Evolutionary conservation across 1,140 invertebrate species (phyloP), one percentile per base, ranked within the genome.

Genomic region (Drosophila oshimai): DNA sequence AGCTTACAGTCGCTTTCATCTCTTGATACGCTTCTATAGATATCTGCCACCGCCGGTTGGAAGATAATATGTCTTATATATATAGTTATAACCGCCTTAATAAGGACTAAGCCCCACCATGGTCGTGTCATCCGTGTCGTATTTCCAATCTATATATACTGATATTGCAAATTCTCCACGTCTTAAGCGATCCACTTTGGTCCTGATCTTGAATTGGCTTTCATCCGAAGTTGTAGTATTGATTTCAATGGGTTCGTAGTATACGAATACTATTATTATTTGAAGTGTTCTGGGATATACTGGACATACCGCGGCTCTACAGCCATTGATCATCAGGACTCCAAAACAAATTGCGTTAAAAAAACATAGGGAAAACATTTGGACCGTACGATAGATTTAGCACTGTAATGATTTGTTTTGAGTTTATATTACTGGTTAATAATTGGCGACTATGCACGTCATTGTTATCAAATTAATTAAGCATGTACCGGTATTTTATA

Each of bases 131-230:
- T 31, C 45, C 7, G 28, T 15, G 6, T 45, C 33, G 4, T 46
- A 72, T 4, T 70, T 49, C 55, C 71, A 68, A 0, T 37, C 2
- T 49, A 0, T 0, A 0, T 44, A 4, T n/a, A 39, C 0, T n/a
- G 64, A 53, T 1, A 61, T 0, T 1, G 41, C 71, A 36, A 31
- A 74, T 1, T 34, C 46, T 5, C 62, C 62, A 2, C 74, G 51
- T 1, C 24, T 29, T 2, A 64, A 17, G 2, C 64, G 71, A 12
- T 61, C 71, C n/a, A 74, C 41, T 2, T 31, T 29, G 2, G 34
- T 0, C 4, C 24, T 18, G 0, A 72, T 5, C 7, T 45, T 61
- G 0, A 72, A 3, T n/a, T 24, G 9, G 0, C 1, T 12, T 6
- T 31, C 29, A 29, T 76, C 57, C n/a, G 54, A 28, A 1, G 17